Percentiles rank a stretch among this genome's conserved stretches.
Conservation (phyloP, 2,888 invertebrate species). For the Marasmarcha lunaedactyla region DNA sequence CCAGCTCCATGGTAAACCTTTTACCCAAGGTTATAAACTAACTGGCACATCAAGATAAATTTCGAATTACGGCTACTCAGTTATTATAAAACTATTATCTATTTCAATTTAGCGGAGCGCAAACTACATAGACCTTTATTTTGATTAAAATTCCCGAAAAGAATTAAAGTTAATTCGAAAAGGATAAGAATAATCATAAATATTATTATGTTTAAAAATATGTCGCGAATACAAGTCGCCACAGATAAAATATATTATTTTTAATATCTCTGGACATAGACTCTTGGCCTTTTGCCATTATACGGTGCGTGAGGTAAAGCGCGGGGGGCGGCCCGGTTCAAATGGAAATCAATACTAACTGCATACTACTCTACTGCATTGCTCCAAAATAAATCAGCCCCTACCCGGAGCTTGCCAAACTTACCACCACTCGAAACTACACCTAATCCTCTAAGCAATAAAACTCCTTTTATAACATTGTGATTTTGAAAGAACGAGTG, state of each 20-base stretch:
- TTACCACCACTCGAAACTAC: constrained; percentile 22
- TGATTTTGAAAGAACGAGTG: constrained; percentile 25
- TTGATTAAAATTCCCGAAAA: too few relatives aligned
- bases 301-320: constrained; percentile 54
- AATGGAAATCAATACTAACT: constrained; percentile 71
- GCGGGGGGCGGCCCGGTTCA: constrained; percentile 42
- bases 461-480: constrained; percentile 17
- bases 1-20: too few relatives aligned
- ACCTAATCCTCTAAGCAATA: constrained; percentile 17
- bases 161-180: too few relatives aligned
- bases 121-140: too few relatives aligned
- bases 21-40: too few relatives aligned
- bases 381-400: constrained; percentile 68
- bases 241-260: constrained; percentile 13
- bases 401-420: constrained; percentile 53
- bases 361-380: constrained; percentile 66
- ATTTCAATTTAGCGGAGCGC: too few relatives aligned
- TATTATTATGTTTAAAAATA: too few relatives aligned
- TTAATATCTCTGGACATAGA: constrained; percentile 22
- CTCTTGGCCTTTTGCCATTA: constrained; percentile 59
- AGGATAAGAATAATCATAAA: too few relatives aligned
- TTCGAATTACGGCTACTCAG: too few relatives aligned
- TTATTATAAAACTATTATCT: too few relatives aligned
- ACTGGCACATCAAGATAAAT: too few relatives aligned
- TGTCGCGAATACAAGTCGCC: too few relatives aligned